phyloP scores from a whole-genome alignment of 2,113 vertebrate genomes.

The Elephas maximus region DNA sequence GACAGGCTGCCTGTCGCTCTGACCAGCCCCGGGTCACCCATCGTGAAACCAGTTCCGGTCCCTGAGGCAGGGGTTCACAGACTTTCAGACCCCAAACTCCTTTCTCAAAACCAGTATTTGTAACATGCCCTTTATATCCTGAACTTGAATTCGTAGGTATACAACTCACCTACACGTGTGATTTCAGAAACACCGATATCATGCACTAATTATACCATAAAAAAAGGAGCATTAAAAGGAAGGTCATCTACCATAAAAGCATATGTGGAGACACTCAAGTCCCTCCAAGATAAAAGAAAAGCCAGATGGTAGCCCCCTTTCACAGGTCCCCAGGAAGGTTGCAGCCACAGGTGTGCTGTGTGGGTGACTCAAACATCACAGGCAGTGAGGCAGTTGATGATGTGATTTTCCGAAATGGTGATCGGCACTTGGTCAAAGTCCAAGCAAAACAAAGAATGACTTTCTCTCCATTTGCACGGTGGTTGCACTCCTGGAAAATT shows the following conservation, averaged over 20 bases:
- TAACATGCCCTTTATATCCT: neutral
- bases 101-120: neutral
- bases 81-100: neutral
- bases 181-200: neutral
- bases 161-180: neutral
- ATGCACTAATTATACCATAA: neutral
- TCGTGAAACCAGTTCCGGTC: neutral
- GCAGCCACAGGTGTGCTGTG: neutral
- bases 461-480: neutral
- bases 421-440: neutral
- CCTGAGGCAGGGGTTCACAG: neutral
- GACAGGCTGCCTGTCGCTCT: neutral
- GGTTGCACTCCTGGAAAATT: neutral
- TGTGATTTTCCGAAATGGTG: slow-evolving; percentile 2
- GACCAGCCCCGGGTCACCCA: neutral
- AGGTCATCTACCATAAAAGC: neutral
- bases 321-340: neutral
- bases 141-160: neutral
- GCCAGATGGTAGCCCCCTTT: neutral
- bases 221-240: neutral
- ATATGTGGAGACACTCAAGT: fast-evolving
- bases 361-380: neutral
- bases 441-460: neutral
- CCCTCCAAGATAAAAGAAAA: neutral
- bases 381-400: neutral